Percentiles rank a stretch among this genome's conserved stretches.
phyloP scores from a whole-genome alignment of 2,113 vertebrate genomes.

The Hiodon tergisus region DNA sequence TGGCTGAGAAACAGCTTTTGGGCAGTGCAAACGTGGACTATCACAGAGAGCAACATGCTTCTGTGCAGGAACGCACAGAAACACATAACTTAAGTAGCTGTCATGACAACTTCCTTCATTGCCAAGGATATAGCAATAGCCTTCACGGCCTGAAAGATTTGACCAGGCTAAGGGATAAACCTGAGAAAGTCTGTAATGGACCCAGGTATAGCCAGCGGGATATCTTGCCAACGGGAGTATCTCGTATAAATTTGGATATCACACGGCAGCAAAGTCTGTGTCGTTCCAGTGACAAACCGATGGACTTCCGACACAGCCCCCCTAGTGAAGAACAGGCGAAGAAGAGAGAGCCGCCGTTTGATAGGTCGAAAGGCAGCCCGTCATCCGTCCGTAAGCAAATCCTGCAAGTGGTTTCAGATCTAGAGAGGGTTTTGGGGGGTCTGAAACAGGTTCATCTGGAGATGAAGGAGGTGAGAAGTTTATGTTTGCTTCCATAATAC shows the following conservation, averaged over 20 bases:
- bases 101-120: constrained; percentile 40
- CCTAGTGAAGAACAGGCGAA: neutral
- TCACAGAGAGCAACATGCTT: constrained; percentile 44
- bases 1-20: constrained; percentile 44
- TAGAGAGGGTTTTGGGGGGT: constrained; percentile 63
- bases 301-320: constrained; percentile 26
- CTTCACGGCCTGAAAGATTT: constrained; percentile 48
- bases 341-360: constrained; percentile 21
- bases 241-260: constrained; percentile 32
- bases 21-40: constrained; percentile 40
- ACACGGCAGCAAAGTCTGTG: constrained; percentile 22
- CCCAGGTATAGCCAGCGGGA: constrained; percentile 39
- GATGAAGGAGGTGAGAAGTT: constrained; percentile 67
- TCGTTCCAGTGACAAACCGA: constrained; percentile 25
- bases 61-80: constrained; percentile 34
- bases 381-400: constrained; percentile 62
- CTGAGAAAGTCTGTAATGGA: constrained; percentile 38
- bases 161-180: constrained; percentile 31
- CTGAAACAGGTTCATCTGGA: constrained; percentile 68
- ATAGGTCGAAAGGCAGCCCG: constrained; percentile 29
- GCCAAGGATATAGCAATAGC: constrained; percentile 39
- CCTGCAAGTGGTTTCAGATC: constrained; percentile 58
- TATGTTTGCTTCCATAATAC: too few species aligned
- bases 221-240: constrained; percentile 53
- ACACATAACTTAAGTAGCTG: constrained; percentile 7